Evolutionary conservation across 2,113 vertebrate species (phyloP).

Genomic region (Chrysochloris asiatica): DNA sequence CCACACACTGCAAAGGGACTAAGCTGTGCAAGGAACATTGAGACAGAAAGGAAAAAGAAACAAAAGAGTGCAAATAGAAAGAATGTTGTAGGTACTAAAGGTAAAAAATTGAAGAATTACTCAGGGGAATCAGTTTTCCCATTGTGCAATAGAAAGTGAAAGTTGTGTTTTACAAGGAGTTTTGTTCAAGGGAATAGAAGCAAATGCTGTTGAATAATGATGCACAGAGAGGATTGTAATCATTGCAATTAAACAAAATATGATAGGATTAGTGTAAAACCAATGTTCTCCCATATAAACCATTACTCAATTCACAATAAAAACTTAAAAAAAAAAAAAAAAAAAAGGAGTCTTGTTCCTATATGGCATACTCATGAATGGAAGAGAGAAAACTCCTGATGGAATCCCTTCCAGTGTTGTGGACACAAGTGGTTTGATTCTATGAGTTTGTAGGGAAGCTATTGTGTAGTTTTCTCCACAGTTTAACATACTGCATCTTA

Average conservation of each 20-base stretch:
- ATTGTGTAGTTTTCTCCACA: not conserved
- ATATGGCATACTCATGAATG: not conserved
- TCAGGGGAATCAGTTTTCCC: not conserved
- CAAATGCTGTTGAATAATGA: too few species aligned
- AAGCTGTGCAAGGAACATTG: not conserved
- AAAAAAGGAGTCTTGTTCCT: not conserved
- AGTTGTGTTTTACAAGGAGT: not conserved
- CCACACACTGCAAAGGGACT: not conserved
- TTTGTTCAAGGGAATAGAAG: too few species aligned
- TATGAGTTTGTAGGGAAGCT: not conserved
- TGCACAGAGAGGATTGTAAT: too few species aligned
- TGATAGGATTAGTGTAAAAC: too few species aligned
- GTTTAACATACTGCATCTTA: not conserved
- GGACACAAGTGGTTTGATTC: not conserved
- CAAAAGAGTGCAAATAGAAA: not conserved
- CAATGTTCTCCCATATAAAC: too few species aligned
- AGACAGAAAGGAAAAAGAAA: not conserved
- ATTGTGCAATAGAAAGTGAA: not conserved
- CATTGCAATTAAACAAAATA: too few species aligned
- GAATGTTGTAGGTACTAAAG: not conserved
- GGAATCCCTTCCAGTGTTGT: not conserved
- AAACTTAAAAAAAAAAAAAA: too few species aligned
- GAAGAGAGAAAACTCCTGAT: not conserved
- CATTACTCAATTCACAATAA: too few species aligned
- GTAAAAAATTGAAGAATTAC: not conserved